A percentile compares a stretch with the other conserved stretches of the same genome.
These are phyloP conservation scores for Minunthozetes semirufus DNA, from an alignment of 2,888 invertebrate species.

Conservation along the genomic window DNA sequence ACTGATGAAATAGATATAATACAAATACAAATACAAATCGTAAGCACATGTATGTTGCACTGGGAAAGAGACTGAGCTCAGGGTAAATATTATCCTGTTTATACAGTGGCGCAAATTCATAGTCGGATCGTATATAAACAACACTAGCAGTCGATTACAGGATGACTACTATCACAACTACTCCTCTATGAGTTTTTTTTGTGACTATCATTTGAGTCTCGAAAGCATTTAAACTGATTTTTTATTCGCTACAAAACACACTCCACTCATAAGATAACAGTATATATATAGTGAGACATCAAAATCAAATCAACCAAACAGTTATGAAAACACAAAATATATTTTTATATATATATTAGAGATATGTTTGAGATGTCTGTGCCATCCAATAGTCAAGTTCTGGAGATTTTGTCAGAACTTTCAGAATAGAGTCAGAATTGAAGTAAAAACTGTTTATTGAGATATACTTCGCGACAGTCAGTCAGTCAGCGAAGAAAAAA, in stretches of 20 bases:
- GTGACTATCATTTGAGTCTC: too few species aligned
- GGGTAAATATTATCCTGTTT: constrained; percentile 6
- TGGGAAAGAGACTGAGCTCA: background rate
- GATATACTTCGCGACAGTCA: background rate
- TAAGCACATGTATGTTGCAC: background rate
- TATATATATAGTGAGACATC: background rate
- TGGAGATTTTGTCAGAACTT: background rate
- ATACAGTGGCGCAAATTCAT: background rate
- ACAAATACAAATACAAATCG: background rate
- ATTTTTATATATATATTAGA: too few species aligned
- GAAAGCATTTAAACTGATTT: background rate
- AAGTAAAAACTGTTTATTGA: background rate
- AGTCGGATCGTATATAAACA: background rate
- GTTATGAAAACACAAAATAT: background rate
- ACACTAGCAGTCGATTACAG: background rate
- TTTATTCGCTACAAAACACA: background rate
- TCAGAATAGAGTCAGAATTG: background rate
- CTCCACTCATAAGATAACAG: background rate
- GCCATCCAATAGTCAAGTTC: too few species aligned
- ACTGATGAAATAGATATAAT: background rate
- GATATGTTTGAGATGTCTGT: too few species aligned
- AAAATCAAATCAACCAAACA: constrained; percentile 3
- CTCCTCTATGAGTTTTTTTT: background rate
- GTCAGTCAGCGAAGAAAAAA: background rate
- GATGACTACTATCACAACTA: background rate